These are phyloP conservation scores for Pithys albifrons DNA, from an alignment of 2,113 vertebrate genomes.

Conservation along the genomic window DNA sequence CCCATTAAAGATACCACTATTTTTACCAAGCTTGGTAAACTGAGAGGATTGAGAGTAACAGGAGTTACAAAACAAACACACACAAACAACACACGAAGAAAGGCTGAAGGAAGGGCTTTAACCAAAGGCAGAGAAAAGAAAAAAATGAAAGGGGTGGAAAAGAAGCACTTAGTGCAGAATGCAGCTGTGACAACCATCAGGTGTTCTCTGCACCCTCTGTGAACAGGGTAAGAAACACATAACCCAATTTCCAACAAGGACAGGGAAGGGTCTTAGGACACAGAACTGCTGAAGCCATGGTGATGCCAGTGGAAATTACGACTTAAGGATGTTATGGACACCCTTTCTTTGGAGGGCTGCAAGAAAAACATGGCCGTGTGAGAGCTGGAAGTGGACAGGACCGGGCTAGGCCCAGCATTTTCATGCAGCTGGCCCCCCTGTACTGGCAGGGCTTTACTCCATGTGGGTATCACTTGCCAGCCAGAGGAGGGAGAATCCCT, in stretches of 20 bases:
- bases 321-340: neutral
- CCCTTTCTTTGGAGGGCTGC: neutral
- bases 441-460: neutral
- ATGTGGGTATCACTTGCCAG: rapidly evolving
- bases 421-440: rapidly evolving
- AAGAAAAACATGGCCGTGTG: rapidly evolving
- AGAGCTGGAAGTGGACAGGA: neutral
- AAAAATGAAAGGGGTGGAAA: neutral
- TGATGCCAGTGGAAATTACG: neutral
- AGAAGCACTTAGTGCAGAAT: neutral
- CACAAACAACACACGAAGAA: neutral
- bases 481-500: neutral
- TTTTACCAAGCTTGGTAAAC: neutral
- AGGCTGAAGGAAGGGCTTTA: neutral
- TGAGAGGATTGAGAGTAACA: neutral
- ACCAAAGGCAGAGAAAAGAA: neutral
- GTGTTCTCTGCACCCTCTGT: neutral
- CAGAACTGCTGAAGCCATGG: neutral
- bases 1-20: neutral
- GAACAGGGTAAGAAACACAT: neutral
- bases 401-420: neutral
- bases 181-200: neutral
- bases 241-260: neutral
- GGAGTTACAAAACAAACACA: neutral
- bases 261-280: neutral